Base-by-base conservation (phyloP, 2,113 vertebrate genomes). In the Alligator mississippiensis region DNA sequence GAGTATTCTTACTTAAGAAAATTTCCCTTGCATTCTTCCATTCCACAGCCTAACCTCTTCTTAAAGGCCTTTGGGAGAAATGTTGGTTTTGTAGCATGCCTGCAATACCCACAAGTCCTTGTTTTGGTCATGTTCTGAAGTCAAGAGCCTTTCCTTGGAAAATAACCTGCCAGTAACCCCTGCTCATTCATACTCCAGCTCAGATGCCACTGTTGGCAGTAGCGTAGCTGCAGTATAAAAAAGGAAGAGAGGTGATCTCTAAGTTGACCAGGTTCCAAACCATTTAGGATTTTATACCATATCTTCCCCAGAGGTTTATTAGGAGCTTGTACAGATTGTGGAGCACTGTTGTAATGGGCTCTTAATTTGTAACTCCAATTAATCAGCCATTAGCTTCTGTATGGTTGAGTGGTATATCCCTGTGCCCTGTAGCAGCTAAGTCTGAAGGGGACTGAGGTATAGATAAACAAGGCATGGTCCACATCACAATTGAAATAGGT, bases 381-480 rank as follows among this genome's bases (percentile, higher is more conserved):
- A 2, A 2, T 1, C 5, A 27, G 54, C 14, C 66, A 9, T 28
- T 9, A 68, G 30, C 1, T 91, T 47, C 5, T 2, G 38, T n/a
- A 6, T 79, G 57, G 9, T 76, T 54, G 64, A 59, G 76, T 57
- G 61, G 4, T 13, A 82, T 4, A 8, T 24, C 68, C 72, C 89
- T 68, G 64, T 74, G 38, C 61, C 72, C 63, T 27, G 21, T 5
- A 21, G 16, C 9, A 27, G 12, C 4, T 15, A 54, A 84, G 57
- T 1, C n/a, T 30, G 66, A 70, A 70, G n/a, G 1, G 1, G 0
- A 47, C 59, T 0, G 0, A 62, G 2, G 15, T 9, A 9, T 54
- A 54, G 58, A 66, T 5, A 77, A 68, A 79, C 3, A 3, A 64
- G 11, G 74, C 63, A 72, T n/a, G 61, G 34, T 63, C 30, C 57